Evolutionary conservation across 2,113 vertebrate genomes (phyloP).

Genomic region (Pardalotus punctatus): DNA sequence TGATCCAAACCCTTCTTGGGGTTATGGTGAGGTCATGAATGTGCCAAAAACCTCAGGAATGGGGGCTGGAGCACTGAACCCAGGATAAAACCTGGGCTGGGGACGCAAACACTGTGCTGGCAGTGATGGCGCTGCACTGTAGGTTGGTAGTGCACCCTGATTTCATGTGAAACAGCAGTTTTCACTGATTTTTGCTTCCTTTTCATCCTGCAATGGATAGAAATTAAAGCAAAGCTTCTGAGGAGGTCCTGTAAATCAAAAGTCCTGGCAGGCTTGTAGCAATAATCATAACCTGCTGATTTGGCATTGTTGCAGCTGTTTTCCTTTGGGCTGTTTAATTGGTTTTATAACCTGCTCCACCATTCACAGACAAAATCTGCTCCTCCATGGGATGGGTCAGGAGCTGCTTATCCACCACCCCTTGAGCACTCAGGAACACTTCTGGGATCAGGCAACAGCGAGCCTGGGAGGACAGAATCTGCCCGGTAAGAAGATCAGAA

Average conservation of each 20-base stretch:
- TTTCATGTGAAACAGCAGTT: background rate
- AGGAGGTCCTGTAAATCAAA: background rate
- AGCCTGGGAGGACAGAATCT: constrained; percentile 35
- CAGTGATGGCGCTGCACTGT: background rate
- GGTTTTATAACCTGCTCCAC: constrained; percentile 29
- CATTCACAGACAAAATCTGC: constrained; percentile 20
- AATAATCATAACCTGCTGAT: background rate
- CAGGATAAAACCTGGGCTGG: background rate
- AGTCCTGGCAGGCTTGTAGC: background rate
- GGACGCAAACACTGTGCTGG: background rate
- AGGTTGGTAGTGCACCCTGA: background rate
- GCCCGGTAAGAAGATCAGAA: constrained; percentile 70
- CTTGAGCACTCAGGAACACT: background rate
- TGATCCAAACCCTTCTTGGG: background rate
- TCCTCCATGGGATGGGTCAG: background rate
- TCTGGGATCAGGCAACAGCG: constrained; percentile 56
- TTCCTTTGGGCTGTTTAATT: background rate
- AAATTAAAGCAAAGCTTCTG: background rate
- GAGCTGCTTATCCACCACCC: background rate
- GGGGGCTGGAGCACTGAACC: background rate
- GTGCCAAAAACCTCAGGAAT: background rate
- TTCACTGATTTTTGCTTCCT: background rate
- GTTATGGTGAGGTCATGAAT: background rate
- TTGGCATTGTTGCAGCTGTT: background rate
- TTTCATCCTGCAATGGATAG: background rate